Percentiles rank a stretch among this genome's conserved stretches.
Conservation (phyloP, 2,888 invertebrate genomes). For the Megalurothrips usitatus region DNA sequence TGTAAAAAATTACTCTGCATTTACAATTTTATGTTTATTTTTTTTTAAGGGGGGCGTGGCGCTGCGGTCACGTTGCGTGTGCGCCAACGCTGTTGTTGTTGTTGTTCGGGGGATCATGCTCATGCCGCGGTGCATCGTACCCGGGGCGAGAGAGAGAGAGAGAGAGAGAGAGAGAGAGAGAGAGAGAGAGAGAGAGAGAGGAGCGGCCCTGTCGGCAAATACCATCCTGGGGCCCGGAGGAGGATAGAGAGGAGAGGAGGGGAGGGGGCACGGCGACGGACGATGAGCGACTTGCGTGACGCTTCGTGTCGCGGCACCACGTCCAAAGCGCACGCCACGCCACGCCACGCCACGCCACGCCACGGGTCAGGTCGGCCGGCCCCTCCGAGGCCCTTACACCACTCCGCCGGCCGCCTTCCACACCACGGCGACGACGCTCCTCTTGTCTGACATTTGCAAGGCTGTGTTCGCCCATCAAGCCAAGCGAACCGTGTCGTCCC, state of each 20-base stretch:
- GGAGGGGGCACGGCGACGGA: background rate
- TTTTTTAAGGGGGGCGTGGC: no score
- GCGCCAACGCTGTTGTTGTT: no score
- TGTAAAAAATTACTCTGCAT: no score
- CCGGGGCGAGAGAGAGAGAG: no score
- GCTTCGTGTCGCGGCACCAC: background rate
- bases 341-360: background rate
- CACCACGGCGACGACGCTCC: background rate
- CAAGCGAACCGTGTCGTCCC: constrained; percentile 14
- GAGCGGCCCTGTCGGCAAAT: background rate
- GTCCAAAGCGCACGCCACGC: background rate
- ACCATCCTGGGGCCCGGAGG: background rate
- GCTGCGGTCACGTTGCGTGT: no score
- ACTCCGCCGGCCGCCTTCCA: background rate
- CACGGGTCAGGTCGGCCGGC: background rate
- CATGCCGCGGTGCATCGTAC: no score
- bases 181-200: no score
- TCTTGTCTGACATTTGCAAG: constrained; percentile 20
- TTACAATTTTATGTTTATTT: no score
- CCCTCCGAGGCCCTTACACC: background rate
- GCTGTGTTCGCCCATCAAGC: constrained; percentile 24
- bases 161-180: no score
- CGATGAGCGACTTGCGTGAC: constrained; percentile 14
- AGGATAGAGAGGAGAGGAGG: no score
- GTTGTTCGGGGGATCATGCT: no score